A percentile compares a stretch with the other conserved stretches of the same genome.
Evolutionary conservation across 2,797 vertebrate species (phyloP).

Genomic region (Lophius americanus): DNA sequence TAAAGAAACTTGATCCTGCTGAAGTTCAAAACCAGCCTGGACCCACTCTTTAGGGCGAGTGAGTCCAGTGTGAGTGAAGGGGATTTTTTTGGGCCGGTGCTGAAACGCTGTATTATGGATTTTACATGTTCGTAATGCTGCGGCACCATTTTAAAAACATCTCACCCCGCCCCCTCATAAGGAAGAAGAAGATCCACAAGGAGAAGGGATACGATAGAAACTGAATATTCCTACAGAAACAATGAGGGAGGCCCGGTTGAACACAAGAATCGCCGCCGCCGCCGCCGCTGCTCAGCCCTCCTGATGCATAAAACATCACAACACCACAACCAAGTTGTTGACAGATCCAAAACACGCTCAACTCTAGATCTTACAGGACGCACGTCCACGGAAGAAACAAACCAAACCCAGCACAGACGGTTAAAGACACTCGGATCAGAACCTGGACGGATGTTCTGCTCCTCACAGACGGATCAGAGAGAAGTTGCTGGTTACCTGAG

Average conservation of each 20-base stretch:
- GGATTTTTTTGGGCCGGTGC: slow-evolving; percentile 14
- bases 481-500: slow-evolving; percentile 80
- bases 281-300: slow-evolving; percentile 43
- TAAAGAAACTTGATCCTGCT: slow-evolving; percentile 75
- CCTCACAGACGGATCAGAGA: slow-evolving; percentile 39
- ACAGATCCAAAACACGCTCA: slow-evolving; percentile 51
- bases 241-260: slow-evolving; percentile 69
- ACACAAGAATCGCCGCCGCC: slow-evolving; percentile 32
- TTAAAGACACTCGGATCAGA: slow-evolving; percentile 17
- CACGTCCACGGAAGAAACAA: slow-evolving; percentile 34
- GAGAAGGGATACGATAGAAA: slow-evolving; percentile 63
- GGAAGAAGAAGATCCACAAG: slow-evolving; percentile 45
- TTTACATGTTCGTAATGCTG: slow-evolving; percentile 61
- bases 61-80: slow-evolving; percentile 10
- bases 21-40: slow-evolving; percentile 75
- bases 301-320: slow-evolving; percentile 70
- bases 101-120: slow-evolving; percentile 36
- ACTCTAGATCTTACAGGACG: slow-evolving; percentile 54
- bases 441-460: slow-evolving; percentile 11
- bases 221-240: slow-evolving; percentile 63
- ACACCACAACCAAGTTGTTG: slow-evolving; percentile 66
- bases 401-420: slow-evolving; percentile 17
- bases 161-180: slow-evolving; percentile 62
- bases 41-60: no score
- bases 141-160: slow-evolving; percentile 61